Base-by-base conservation (phyloP, 2,113 vertebrate species). In the Rhodinocichla rosea region DNA sequence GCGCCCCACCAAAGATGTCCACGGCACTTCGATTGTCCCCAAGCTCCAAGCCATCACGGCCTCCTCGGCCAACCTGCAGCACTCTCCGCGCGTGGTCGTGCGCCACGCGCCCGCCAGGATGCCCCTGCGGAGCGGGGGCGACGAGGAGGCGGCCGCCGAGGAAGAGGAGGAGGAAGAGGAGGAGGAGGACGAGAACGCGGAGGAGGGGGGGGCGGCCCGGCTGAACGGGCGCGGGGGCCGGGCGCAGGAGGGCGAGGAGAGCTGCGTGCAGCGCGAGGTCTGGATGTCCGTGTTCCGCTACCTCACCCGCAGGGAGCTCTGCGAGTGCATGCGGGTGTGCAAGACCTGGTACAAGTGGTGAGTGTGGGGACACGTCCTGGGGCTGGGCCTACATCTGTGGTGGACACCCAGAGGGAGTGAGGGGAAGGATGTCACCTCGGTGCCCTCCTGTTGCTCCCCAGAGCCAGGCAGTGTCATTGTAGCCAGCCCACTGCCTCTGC, bases 291-390 rank as follows among this genome's bases (percentile, higher is more conserved):
- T 99, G 96, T 99, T 99, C 98, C 99, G 98, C 94, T 99, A 99
- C 97, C 98, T 99, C 94, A 99, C 98, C 81, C 99, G 98, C 95
- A 98, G 98, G 89, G 99, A 99, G 97, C 98, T 99, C 73, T 99
- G 99, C 92, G 98, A 99, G 95, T 99, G 99, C 98, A 99, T 99
- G 99, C 98, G 99, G 47, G 99, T 99, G 97, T 99, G 99, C 98
- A 99, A 99, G 98, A 99, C 99, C 95, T 99, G 99, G 99, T 99
- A 99, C 98, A 99, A 99, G 98, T 99, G 99, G 99, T 99, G 98
- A 99, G 99, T 98, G 83, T 13, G 87, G 18, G 59, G 10, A 2
- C 13, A 1, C 0, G 1, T 22, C 11, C 35, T 20, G 8, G 50
- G 10, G 2, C 17, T 17, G 22, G 13, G 45, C 13, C 1, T 32